These are phyloP conservation scores for Euwallacea fornicatus DNA, from an alignment of 1,140 invertebrate genomes.

Conservation along the genomic window DNA sequence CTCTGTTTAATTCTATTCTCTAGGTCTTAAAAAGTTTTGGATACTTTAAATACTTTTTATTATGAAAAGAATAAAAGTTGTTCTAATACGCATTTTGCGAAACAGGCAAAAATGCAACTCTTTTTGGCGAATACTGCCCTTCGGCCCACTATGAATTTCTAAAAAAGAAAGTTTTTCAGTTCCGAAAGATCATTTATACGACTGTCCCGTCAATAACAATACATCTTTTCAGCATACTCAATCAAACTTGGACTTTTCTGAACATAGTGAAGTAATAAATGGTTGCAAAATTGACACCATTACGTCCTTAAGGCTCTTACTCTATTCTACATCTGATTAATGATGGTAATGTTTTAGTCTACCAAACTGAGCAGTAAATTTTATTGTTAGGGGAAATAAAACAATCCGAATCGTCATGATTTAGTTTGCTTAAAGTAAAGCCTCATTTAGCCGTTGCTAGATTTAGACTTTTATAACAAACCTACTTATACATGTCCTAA, in stretches of 20 bases:
- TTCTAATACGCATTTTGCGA: no score
- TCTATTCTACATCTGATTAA: conserved; percentile 26
- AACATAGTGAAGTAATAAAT: conserved; percentile 35
- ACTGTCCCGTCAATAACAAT: conserved; percentile 31
- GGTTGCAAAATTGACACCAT: conserved; percentile 36
- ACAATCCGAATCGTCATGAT: conserved; percentile 20
- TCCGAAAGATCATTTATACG: conserved; percentile 33
- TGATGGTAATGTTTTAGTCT: conserved; percentile 31
- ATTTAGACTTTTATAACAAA: conserved; percentile 2
- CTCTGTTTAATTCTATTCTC: background rate
- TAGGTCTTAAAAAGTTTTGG: background rate
- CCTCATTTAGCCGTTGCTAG: background rate
- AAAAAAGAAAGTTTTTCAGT: background rate
- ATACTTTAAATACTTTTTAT: background rate
- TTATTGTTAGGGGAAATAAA: conserved; percentile 29
- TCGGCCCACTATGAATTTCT: no score
- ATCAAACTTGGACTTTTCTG: conserved; percentile 32
- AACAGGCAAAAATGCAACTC: no score
- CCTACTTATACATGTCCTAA: no score
- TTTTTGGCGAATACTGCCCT: no score
- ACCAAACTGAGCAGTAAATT: conserved; percentile 33
- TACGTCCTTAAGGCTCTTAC: conserved; percentile 23
- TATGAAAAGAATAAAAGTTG: no score
- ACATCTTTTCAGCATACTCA: conserved; percentile 30
- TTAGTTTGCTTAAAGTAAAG: conserved; percentile 17